These are phyloP conservation scores for Agrochola lota DNA, from an alignment of 2,888 invertebrate genomes.

Conservation along the genomic window DNA sequence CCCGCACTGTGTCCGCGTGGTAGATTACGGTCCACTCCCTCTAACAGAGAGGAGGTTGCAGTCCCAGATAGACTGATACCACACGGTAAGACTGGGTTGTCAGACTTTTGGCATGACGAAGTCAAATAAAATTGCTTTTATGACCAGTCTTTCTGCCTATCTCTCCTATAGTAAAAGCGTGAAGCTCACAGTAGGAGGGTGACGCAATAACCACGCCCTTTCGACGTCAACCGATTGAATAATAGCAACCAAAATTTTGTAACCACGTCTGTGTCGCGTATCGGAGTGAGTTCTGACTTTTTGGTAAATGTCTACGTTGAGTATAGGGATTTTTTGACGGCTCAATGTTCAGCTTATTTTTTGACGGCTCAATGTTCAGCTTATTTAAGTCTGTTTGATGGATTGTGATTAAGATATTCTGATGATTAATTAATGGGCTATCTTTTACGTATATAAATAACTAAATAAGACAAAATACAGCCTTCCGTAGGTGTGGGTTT, in stretches of 20 bases:
- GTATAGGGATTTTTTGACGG: neutral
- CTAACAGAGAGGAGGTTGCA: too few relatives aligned
- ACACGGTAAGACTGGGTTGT: too few relatives aligned
- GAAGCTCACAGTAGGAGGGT: slow-evolving; percentile 40
- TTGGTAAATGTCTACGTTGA: slow-evolving; percentile 10
- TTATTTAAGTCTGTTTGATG: neutral
- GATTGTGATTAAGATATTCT: too few relatives aligned
- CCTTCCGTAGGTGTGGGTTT: too few relatives aligned
- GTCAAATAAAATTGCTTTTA: neutral
- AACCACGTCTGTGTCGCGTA: slow-evolving; percentile 46
- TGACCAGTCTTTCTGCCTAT: neutral
- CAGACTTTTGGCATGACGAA: neutral
- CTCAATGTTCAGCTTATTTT: neutral
- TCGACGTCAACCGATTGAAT: slow-evolving; percentile 48
- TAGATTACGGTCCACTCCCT: too few relatives aligned
- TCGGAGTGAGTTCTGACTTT: neutral
- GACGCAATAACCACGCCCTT: slow-evolving; percentile 66
- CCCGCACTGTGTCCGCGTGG: too few relatives aligned
- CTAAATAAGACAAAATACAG: too few relatives aligned
- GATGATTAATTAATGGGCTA: too few relatives aligned
- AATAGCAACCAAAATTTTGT: slow-evolving; percentile 42
- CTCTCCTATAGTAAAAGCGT: slow-evolving; percentile 17
- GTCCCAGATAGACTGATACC: too few relatives aligned
- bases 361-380: neutral
- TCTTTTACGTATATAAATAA: too few relatives aligned